Percentiles rank a stretch among this genome's conserved stretches.
Conservation (phyloP, 2,888 invertebrate genomes). For the Congeria kusceri region DNA sequence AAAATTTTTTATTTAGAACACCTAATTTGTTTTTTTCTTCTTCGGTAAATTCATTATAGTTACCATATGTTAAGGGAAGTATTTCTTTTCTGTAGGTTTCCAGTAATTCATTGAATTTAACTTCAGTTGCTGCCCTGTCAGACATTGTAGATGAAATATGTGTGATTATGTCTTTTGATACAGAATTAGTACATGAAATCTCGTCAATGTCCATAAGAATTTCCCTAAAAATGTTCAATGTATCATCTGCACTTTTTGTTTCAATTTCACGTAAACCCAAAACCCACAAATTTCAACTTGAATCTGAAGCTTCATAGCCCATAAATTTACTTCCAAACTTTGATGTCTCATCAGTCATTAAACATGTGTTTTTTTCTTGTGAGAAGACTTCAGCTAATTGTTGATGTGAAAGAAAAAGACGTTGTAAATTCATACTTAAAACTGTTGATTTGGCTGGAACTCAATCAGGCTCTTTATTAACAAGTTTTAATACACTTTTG, state of each 20-base stretch:
- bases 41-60: slow-evolving; percentile 43
- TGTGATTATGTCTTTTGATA: slow-evolving; percentile 32
- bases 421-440: slow-evolving; percentile 52
- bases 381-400: slow-evolving; percentile 46
- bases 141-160: slow-evolving; percentile 49
- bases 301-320: slow-evolving; percentile 48
- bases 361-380: slow-evolving; percentile 34
- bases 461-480: slow-evolving; percentile 26
- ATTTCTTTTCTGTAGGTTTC: slow-evolving; percentile 30
- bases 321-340: slow-evolving; percentile 33
- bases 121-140: slow-evolving; percentile 51
- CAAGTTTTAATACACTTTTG: too few species aligned
- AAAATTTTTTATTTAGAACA: slow-evolving; percentile 37
- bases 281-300: slow-evolving; percentile 31
- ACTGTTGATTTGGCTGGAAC: slow-evolving; percentile 42
- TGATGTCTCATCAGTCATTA: slow-evolving; percentile 53
- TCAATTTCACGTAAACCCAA: slow-evolving; percentile 46
- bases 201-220: slow-evolving; percentile 49
- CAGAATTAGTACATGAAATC: slow-evolving; percentile 4
- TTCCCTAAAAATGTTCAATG: slow-evolving; percentile 31
- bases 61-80: slow-evolving; percentile 33
- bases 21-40: slow-evolving; percentile 18
- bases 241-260: slow-evolving; percentile 40
- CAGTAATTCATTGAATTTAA: slow-evolving; percentile 45
- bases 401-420: slow-evolving; percentile 37